Percentiles rank a stretch among this genome's conserved stretches.
Evolutionary conservation across 2,797 vertebrate genomes (phyloP).

Genomic region (Sphenopsis melanotis): DNA sequence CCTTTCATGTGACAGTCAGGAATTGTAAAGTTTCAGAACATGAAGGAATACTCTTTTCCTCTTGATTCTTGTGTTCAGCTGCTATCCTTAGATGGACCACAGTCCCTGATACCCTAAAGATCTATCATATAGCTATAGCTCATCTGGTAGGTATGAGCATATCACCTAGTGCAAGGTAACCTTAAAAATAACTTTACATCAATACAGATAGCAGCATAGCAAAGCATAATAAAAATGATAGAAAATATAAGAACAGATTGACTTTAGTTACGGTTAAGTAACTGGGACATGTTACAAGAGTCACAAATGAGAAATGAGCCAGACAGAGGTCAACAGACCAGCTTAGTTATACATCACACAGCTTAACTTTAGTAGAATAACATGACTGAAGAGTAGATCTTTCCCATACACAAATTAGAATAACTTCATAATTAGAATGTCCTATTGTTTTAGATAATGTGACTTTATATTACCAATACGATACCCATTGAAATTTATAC

Average conservation of each 20-base stretch:
- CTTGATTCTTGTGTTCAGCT: not conserved
- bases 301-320: not conserved
- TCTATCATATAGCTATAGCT: not conserved
- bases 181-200: slow-evolving; percentile 20
- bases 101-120: not conserved
- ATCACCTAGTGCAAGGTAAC: not conserved
- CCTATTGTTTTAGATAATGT: not conserved
- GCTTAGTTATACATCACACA: not conserved
- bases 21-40: not conserved
- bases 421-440: not conserved
- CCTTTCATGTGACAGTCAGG: not conserved
- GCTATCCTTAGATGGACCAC: not conserved
- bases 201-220: not conserved
- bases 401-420: not conserved
- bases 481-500: not conserved
- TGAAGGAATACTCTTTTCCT: not conserved
- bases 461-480: not conserved
- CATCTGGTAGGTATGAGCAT: not conserved
- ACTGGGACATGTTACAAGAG: not conserved
- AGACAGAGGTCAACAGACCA: not conserved
- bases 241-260: not conserved
- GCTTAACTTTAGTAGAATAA: not conserved
- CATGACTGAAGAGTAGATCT: not conserved
- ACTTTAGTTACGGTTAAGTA: not conserved
- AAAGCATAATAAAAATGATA: not conserved